A percentile compares a stretch with the other conserved stretches of the same genome.
Conservation (phyloP, 2,888 invertebrate genomes). For the Phrixothrix hirtus region DNA sequence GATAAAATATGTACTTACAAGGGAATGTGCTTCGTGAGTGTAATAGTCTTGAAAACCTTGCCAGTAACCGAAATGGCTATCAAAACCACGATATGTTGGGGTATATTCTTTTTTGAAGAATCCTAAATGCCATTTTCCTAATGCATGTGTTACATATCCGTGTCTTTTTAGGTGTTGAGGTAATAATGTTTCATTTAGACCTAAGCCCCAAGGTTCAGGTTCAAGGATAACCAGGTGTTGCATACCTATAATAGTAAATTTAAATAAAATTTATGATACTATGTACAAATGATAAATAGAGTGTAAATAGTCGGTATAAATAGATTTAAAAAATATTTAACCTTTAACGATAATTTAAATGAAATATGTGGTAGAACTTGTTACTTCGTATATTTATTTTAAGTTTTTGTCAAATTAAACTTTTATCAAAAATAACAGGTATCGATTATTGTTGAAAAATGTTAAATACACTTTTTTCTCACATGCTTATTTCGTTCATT, state of each 20-base stretch:
- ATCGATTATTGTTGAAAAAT: no score
- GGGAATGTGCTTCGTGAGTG: conserved; percentile 61
- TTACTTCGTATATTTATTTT: no score
- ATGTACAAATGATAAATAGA: no score
- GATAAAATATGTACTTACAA: conserved; percentile 50
- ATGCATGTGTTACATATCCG: conserved; percentile 75
- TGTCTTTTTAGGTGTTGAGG: conserved; percentile 66
- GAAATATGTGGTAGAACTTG: no score
- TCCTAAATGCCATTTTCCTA: conserved; percentile 89
- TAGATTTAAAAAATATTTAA: no score
- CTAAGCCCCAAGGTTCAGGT: conserved; percentile 75
- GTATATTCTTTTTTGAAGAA: conserved; percentile 72
- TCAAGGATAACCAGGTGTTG: conserved; percentile 73
- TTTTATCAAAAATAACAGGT: no score
- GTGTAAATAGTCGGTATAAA: no score
- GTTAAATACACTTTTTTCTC: no score
- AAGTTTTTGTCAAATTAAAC: no score
- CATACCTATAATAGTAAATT: conserved; percentile 68
- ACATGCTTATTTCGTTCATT: no score
- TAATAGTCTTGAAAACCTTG: conserved; percentile 83
- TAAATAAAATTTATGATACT: no score
- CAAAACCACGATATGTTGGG: conserved; percentile 77
- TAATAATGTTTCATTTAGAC: conserved; percentile 61
- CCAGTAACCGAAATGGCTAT: conserved; percentile 83
- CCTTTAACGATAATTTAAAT: no score